A percentile compares a stretch with the other conserved stretches of the same genome.
Evolutionary conservation across 2,113 vertebrate genomes (phyloP).

Genomic region (Balaeniceps rex): DNA sequence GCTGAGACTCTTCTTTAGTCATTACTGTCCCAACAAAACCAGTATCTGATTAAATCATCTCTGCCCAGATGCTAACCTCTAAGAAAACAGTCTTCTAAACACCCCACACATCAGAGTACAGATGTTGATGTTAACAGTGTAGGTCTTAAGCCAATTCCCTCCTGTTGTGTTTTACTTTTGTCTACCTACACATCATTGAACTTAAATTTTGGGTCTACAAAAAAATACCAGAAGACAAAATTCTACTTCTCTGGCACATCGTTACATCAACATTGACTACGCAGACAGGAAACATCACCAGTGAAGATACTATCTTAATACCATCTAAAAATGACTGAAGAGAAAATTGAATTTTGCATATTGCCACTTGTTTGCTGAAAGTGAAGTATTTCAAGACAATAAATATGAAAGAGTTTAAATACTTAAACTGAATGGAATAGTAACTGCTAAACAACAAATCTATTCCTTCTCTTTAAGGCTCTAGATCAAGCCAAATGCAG

Average conservation of each 20-base stretch:
- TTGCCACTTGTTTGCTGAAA: background rate
- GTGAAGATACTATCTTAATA: background rate
- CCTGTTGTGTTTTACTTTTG: background rate
- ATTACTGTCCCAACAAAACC: background rate
- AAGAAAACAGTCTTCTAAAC: background rate
- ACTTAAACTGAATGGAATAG: background rate
- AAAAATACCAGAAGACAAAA: background rate
- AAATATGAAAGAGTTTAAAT: background rate
- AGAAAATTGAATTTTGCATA: background rate
- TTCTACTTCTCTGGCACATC: background rate
- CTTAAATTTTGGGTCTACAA: background rate
- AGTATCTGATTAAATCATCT: background rate
- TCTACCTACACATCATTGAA: background rate
- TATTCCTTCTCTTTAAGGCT: slow-evolving; percentile 1
- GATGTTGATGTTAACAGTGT: background rate
- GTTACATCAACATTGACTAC: background rate
- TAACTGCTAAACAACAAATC: background rate
- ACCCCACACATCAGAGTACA: background rate
- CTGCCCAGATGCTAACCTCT: background rate
- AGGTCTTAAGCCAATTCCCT: background rate
- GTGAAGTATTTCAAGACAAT: background rate
- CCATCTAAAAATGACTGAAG: background rate
- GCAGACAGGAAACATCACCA: background rate
- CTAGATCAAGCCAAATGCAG: background rate
- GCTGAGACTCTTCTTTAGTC: background rate